Evolutionary conservation across 2,113 vertebrate species (phyloP).

Genomic region (Prinia subflava): DNA sequence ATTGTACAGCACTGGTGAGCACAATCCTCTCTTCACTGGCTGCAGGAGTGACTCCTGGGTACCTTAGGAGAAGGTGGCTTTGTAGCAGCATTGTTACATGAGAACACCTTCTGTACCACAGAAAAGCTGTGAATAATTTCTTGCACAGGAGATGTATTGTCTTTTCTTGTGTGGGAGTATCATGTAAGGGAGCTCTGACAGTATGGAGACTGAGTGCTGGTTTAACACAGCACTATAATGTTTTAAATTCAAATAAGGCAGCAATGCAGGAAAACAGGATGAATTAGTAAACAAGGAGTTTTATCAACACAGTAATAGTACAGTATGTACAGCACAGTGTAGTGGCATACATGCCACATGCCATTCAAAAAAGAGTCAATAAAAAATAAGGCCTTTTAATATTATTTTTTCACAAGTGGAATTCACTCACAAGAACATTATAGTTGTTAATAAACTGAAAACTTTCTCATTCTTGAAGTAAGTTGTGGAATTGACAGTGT

Average conservation of each 20-base stretch:
- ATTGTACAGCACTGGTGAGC: not conserved
- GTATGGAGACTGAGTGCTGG: not conserved
- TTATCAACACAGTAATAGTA: not conserved
- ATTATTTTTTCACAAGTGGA: not conserved
- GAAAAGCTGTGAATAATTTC: not conserved
- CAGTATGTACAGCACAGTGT: not conserved
- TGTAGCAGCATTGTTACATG: not conserved
- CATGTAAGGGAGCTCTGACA: not conserved
- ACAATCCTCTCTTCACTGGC: not conserved
- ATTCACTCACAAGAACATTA: not conserved
- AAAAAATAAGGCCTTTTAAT: not conserved
- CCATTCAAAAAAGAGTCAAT: not conserved
- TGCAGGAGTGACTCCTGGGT: not conserved
- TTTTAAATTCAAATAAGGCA: not conserved
- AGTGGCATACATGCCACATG: rapidly evolving
- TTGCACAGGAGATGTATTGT: not conserved
- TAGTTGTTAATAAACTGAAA: not conserved
- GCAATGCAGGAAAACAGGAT: not conserved
- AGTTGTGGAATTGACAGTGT: rapidly evolving
- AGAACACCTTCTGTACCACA: not conserved
- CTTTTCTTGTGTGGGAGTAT: not conserved
- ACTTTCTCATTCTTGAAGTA: not conserved
- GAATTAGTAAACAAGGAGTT: not conserved
- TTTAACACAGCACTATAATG: not conserved
- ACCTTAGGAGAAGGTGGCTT: not conserved